A percentile compares a stretch with the other conserved stretches of the same genome.
Evolutionary conservation across 2,113 vertebrate genomes (phyloP).

Genomic region (Aldabrachelys gigantea): DNA sequence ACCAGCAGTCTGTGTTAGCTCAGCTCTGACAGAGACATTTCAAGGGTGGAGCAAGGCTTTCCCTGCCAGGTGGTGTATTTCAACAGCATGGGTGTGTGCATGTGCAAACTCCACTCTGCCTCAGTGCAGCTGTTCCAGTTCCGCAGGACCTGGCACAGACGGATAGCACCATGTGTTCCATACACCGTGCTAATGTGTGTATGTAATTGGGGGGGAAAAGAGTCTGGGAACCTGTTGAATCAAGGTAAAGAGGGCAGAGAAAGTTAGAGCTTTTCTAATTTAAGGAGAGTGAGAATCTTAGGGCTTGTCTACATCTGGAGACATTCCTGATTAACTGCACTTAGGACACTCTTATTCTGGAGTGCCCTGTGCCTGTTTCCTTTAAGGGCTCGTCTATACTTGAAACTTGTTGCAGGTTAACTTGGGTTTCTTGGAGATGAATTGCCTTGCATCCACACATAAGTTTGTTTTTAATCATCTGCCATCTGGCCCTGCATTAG

Average conservation of each 20-base stretch:
- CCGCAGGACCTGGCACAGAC: rapidly evolving
- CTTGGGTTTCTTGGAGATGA: not conserved
- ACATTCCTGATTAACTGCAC: not conserved
- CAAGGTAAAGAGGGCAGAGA: rapidly evolving
- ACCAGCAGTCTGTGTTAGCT: not conserved
- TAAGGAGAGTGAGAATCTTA: not conserved
- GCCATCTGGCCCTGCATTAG: conserved; percentile 21
- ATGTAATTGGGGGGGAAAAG: not conserved
- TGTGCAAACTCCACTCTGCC: not conserved
- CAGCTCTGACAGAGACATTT: rapidly evolving
- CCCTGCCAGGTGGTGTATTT: not conserved
- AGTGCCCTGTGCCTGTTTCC: conserved; percentile 28
- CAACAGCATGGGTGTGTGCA: not conserved
- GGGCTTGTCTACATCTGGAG: not conserved
- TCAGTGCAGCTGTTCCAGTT: not conserved
- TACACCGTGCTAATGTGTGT: not conserved
- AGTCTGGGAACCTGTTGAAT: not conserved
- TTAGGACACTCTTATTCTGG: too few species aligned
- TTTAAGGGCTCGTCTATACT: conserved; percentile 56
- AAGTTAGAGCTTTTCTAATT: rapidly evolving
- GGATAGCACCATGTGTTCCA: not conserved
- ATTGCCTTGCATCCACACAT: not conserved
- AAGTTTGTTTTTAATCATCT: not conserved
- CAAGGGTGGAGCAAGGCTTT: not conserved
- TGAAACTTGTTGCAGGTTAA: conserved; percentile 46